These are phyloP conservation scores for Ethmia dodecea DNA, from an alignment of 2,888 invertebrate genomes.

Conservation along the genomic window DNA sequence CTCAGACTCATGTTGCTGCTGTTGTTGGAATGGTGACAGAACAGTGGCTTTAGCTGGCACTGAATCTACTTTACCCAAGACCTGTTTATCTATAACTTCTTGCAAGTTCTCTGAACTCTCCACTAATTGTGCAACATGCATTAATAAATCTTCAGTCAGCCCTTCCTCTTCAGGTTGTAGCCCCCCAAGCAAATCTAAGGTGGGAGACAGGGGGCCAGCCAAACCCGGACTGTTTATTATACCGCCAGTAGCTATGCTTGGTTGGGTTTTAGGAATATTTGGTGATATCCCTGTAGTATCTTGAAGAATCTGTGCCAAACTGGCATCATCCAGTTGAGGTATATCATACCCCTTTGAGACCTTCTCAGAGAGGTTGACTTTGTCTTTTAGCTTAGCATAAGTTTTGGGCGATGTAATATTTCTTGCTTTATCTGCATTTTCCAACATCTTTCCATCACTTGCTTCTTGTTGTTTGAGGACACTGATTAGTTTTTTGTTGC, in stretches of 20 bases:
- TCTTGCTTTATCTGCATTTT: conserved; percentile 34
- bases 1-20: conserved; percentile 22
- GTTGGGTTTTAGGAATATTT: conserved; percentile 43
- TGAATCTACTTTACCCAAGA: conserved; percentile 67
- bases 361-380: conserved; percentile 37
- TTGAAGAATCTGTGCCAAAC: conserved; percentile 68
- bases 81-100: conserved; percentile 84
- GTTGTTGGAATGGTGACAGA: conserved; percentile 31
- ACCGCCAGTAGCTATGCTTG: conserved; percentile 42
- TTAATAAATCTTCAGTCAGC: conserved; percentile 82
- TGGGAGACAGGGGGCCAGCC: conserved; percentile 76
- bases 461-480: conserved; percentile 24
- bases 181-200: conserved; percentile 76
- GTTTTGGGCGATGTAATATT: conserved; percentile 31
- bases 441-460: conserved; percentile 24
- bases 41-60: conserved; percentile 31
- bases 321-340: conserved; percentile 68
- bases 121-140: conserved; percentile 85
- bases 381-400: conserved; percentile 41
- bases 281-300: conserved; percentile 47
- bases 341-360: conserved; percentile 50
- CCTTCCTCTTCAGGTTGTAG: conserved; percentile 81
- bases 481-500: conserved; percentile 20
- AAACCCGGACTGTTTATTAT: conserved; percentile 69
- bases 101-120: conserved; percentile 83